Conservation (phyloP, 2,888 invertebrate species). For the Dorcus parallelipipedus region DNA sequence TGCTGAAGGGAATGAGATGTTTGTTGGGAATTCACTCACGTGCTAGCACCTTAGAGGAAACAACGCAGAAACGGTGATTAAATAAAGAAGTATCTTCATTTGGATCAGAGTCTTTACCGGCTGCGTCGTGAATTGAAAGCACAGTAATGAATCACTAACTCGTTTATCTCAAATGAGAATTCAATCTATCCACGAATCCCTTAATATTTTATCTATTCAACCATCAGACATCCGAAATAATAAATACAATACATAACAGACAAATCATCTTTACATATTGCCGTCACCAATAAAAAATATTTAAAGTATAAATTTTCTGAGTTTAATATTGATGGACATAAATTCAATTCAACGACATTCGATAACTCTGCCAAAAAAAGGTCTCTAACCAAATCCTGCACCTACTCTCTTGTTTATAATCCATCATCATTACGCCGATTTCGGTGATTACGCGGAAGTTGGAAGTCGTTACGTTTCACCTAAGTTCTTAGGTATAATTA, state of each 20-base stretch:
- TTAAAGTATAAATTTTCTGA: too few species aligned
- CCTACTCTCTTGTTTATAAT: constrained; percentile 20
- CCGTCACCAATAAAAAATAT: too few species aligned
- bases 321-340: too few species aligned
- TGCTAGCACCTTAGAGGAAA: constrained; percentile 37
- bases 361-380: too few species aligned
- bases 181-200: too few species aligned
- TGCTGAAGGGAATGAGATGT: not conserved
- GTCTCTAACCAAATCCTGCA: too few species aligned
- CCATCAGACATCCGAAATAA: too few species aligned
- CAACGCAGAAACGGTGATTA: constrained; percentile 28
- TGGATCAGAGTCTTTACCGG: constrained; percentile 7
- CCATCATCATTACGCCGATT: constrained; percentile 42
- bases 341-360: too few species aligned
- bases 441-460: constrained; percentile 34
- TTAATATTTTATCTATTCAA: too few species aligned
- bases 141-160: not conserved
- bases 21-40: constrained; percentile 35
- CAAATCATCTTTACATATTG: too few species aligned
- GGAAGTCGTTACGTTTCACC: constrained; percentile 17
- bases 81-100: constrained; percentile 29
- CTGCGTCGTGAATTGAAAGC: not conserved
- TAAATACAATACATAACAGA: too few species aligned
- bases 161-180: not conserved
- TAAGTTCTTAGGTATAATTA: constrained; percentile 39